Base-by-base conservation (phyloP, 2,113 vertebrate genomes). In the Trematomus loennbergii region DNA sequence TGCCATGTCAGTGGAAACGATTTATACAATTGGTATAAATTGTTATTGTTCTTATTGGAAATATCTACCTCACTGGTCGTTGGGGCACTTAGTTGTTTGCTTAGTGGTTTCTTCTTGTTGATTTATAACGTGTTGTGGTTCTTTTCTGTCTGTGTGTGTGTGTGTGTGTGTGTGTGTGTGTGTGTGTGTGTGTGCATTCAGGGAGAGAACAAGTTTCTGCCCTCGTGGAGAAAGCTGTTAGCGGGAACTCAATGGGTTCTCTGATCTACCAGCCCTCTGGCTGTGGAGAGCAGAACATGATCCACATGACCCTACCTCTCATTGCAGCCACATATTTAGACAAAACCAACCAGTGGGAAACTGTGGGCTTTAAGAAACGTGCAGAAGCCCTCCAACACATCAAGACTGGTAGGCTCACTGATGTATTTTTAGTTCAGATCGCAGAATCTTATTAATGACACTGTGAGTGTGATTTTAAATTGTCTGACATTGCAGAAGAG, bases 321-420 rank as follows among this genome's bases (percentile, higher is more conserved):
- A 93, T 95, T 67, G 93, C 96, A 45, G 82, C 91, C 0, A 49
- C 10, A 2, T 96, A 95, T 79, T 61, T 95, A 87, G 95, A 96
- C 33, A 69, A 83, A 78, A 92, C 94, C 0, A 88, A 93, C 59
- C 94, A 94, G 84, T 95, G 95, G 94, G 87, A 89, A 48, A 12
- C 66, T 29, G 83, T 95, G 0, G 90, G 89, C 0, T 72, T 89
- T 55, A 52, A 92, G 0, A 91, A 70, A 55, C 88, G 93, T 29
- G 4, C 52, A 0, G 16, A 78, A 67, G 94, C 94, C 33, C 15
- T 93, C 1, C 1, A 60, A 4, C 83, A 94, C 62, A 93, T 95
- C 3, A 48, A 13, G 11, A 75, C 13, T 0, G 94, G 95, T 94
- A 79, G 54, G 91, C 15, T 20, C 17, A 36, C 6, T 36, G 0